Conservation (phyloP, 2,113 vertebrate species). For the Puffinus mauretanicus region DNA sequence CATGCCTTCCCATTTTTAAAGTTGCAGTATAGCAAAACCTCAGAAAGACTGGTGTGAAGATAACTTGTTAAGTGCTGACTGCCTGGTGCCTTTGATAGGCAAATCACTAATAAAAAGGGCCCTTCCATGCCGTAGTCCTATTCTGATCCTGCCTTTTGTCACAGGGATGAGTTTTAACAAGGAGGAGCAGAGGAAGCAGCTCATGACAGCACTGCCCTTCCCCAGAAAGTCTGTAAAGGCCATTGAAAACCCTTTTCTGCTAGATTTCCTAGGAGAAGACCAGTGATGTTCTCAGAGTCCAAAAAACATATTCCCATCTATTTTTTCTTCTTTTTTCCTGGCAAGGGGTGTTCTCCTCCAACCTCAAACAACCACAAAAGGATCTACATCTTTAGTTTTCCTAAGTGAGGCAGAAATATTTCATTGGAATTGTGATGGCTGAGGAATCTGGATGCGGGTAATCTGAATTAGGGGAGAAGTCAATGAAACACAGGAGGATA, state of each 20-base stretch:
- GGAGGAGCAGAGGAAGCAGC: neutral
- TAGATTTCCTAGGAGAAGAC: neutral
- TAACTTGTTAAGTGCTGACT: neutral
- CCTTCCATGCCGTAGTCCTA: neutral
- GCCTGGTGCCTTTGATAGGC: neutral
- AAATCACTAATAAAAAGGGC: neutral
- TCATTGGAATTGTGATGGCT: neutral
- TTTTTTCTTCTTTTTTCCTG: neutral
- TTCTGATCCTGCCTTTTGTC: neutral
- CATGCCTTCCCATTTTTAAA: conserved; percentile 6
- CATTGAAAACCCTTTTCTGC: neutral
- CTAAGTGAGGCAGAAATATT: neutral
- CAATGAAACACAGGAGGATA: neutral
- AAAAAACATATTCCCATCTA: neutral
- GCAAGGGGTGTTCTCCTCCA: neutral
- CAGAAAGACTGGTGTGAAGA: neutral
- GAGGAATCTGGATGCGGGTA: neutral
- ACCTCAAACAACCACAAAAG: neutral
- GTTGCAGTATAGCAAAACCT: neutral
- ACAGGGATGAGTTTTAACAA: neutral
- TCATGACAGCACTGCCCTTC: neutral
- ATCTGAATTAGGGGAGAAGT: conserved; percentile 7
- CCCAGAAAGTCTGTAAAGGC: neutral
- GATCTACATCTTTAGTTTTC: neutral
- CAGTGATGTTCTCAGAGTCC: neutral